These are phyloP conservation scores for Pholis gunnellus DNA, from an alignment of 2,113 vertebrate species.

Conservation along the genomic window DNA sequence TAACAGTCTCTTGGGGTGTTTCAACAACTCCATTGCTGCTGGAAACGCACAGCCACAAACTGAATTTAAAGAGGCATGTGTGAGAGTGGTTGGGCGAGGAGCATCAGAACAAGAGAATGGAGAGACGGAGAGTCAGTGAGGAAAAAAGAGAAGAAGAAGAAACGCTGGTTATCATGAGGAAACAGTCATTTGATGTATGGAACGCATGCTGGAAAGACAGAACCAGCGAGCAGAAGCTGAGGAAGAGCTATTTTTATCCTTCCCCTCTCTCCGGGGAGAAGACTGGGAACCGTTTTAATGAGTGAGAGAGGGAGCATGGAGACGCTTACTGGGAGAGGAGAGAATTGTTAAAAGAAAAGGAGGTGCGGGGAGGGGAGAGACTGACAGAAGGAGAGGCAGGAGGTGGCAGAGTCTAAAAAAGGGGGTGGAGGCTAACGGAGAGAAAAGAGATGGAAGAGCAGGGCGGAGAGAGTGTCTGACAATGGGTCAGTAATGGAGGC, in stretches of 20 bases:
- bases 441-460: conserved; percentile 16
- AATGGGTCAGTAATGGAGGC: conserved; percentile 67
- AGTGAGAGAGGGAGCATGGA: conserved; percentile 58
- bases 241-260: conserved; percentile 78
- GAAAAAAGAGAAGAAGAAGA: conserved; percentile 7
- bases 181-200: conserved; percentile 73
- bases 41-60: conserved; percentile 17
- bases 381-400: conserved; percentile 25
- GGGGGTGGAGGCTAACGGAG: conserved; percentile 7
- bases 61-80: conserved; percentile 21
- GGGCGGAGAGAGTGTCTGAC: conserved; percentile 21
- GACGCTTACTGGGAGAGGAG: conserved; percentile 47
- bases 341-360: conserved; percentile 53
- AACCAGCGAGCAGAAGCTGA: conserved; percentile 50
- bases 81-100: not conserved
- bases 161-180: conserved; percentile 56
- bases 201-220: conserved; percentile 37
- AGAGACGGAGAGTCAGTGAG: not conserved
- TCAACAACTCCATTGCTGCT: conserved; percentile 2
- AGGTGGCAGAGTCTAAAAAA: conserved; percentile 26
- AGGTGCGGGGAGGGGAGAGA: conserved; percentile 26
- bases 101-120: conserved; percentile 1
- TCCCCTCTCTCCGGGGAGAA: conserved; percentile 64
- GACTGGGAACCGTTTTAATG: conserved; percentile 77
- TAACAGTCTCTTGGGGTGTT: conserved; percentile 20